phyloP scores from a whole-genome alignment of 2,888 invertebrate species.

The Acanthosepion lycidas region DNA sequence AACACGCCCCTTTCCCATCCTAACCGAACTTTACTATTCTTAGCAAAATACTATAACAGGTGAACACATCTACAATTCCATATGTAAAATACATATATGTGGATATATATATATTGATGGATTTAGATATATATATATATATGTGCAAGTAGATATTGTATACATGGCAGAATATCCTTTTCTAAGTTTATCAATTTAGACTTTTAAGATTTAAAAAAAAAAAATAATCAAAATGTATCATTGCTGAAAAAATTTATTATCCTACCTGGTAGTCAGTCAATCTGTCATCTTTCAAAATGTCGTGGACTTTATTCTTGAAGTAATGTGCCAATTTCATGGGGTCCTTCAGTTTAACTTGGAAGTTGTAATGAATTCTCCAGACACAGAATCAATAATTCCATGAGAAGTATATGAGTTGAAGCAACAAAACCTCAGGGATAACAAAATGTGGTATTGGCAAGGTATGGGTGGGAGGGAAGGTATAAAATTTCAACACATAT shows the following conservation, averaged over 20 bases:
- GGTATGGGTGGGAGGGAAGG: background rate
- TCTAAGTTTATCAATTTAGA: background rate
- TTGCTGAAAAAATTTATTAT: constrained; percentile 22
- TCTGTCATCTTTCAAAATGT: constrained; percentile 20
- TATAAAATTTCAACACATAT: background rate
- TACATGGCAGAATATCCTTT: constrained; percentile 38
- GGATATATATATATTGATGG: constrained; percentile 4
- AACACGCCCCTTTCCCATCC: background rate
- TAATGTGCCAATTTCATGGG: background rate
- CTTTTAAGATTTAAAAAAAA: background rate
- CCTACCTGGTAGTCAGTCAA: constrained; percentile 9
- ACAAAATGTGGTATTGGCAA: background rate
- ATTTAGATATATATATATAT: background rate
- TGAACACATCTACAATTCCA: background rate
- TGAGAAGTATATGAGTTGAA: constrained; percentile 33
- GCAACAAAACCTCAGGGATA: background rate
- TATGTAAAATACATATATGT: constrained; percentile 38
- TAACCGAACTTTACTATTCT: background rate
- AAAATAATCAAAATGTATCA: background rate
- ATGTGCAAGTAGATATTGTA: background rate
- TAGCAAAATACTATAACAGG: background rate
- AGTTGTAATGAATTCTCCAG: background rate
- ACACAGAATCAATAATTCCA: constrained; percentile 18
- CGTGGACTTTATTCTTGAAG: background rate
- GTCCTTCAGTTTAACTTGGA: background rate